Evolutionary conservation across 1,140 invertebrate genomes (phyloP).

Genomic region (Drosophila serrata): DNA sequence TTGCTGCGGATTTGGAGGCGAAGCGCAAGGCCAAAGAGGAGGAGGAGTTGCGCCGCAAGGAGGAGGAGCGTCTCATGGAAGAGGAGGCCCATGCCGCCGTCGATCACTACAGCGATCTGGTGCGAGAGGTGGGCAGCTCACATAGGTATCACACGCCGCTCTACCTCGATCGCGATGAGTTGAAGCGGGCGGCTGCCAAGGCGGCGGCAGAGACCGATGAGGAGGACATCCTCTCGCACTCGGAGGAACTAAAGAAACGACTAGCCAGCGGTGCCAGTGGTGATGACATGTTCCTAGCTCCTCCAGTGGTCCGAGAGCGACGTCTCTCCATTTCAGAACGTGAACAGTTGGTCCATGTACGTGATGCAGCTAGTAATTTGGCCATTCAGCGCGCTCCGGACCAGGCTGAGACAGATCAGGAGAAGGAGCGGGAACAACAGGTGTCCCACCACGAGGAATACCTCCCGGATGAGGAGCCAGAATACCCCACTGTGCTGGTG

Average conservation of each 20-base stretch:
- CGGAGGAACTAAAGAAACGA: constrained; percentile 51
- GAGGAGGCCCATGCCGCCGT: constrained; percentile 90
- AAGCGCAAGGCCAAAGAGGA: constrained; percentile 75
- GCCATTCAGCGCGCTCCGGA: constrained; percentile 50
- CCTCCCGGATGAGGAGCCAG: constrained; percentile 29
- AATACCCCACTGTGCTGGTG: constrained; percentile 60
- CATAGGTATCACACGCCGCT: constrained; percentile 87
- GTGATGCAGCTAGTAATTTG: constrained; percentile 68
- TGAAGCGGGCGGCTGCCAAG: constrained; percentile 87
- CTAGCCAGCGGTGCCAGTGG: constrained; percentile 56
- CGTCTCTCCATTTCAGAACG: constrained; percentile 77
- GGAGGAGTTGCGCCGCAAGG: constrained; percentile 68
- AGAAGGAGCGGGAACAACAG: constrained; percentile 10
- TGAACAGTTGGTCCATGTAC: constrained; percentile 76
- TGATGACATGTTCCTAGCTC: constrained; percentile 55
- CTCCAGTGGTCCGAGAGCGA: constrained; percentile 62
- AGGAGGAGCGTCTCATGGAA: constrained; percentile 76
- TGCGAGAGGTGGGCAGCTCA: constrained; percentile 88
- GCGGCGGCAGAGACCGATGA: constrained; percentile 63
- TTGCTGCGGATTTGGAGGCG: constrained; percentile 66
- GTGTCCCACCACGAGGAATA: neutral
- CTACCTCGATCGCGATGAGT: constrained; percentile 88
- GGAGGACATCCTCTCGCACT: constrained; percentile 34
- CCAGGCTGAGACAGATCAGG: constrained; percentile 32
- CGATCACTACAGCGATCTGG: constrained; percentile 93